A percentile compares a stretch with the other conserved stretches of the same genome.
Conservation (phyloP, 2,797 vertebrate species). For the Hippopotamyrus pictus region DNA sequence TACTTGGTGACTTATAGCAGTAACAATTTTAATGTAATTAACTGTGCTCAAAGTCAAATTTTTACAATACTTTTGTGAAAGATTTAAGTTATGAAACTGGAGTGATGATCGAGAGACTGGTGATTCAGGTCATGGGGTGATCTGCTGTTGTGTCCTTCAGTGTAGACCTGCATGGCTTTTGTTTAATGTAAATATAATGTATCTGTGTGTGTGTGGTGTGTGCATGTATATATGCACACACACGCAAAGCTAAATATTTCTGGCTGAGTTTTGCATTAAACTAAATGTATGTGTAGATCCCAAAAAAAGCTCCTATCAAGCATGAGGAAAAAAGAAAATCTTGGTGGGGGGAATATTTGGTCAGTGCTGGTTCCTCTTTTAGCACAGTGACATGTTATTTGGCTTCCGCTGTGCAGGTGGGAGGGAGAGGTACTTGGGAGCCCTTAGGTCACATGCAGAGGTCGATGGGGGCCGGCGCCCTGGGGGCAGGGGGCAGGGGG, state of each 20-base stretch:
- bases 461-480: background rate
- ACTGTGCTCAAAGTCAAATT: background rate
- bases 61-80: background rate
- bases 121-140: background rate
- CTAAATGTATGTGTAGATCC: background rate
- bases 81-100: background rate
- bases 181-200: background rate
- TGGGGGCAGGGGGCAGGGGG: background rate
- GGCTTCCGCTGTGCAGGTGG: background rate
- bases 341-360: background rate
- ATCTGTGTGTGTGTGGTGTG: background rate
- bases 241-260: background rate
- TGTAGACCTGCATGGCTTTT: background rate
- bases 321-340: background rate
- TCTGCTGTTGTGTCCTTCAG: background rate
- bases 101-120: background rate
- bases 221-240: background rate
- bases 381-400: background rate
- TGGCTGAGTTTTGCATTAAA: background rate
- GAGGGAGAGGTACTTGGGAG: background rate
- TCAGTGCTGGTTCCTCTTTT: background rate
- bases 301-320: background rate
- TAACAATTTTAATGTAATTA: background rate
- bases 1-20: background rate
- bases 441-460: background rate